Evolutionary conservation across 2,113 vertebrate species (phyloP).

Genomic region (Rhegmatorhina hoffmannsi): DNA sequence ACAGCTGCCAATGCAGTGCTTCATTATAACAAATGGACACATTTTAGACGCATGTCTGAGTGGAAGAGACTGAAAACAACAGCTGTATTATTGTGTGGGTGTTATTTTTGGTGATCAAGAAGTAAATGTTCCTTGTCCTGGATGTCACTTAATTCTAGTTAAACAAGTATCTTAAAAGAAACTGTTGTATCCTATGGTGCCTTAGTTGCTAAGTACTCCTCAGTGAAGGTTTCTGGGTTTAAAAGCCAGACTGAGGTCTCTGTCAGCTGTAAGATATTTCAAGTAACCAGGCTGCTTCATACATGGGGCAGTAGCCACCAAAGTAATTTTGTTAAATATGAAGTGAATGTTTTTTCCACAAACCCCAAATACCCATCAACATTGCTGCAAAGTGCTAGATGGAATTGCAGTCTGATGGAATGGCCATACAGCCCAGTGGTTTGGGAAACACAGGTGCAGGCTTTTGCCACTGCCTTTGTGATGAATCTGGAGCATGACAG

Average conservation of each 20-base stretch:
- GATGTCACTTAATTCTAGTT: background rate
- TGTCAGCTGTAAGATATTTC: background rate
- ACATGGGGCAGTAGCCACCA: background rate
- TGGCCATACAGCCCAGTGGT: too few species aligned
- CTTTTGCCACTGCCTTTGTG: accelerated
- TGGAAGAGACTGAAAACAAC: background rate
- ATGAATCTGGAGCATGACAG: background rate
- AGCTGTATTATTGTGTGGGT: background rate
- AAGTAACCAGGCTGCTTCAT: background rate
- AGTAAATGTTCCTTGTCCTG: background rate
- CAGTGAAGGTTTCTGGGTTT: background rate
- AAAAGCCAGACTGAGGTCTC: background rate
- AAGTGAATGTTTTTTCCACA: background rate
- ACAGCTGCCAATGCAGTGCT: background rate
- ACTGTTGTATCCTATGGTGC: background rate
- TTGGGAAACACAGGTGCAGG: accelerated
- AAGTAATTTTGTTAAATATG: background rate
- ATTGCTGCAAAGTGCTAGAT: background rate
- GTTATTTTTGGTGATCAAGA: background rate
- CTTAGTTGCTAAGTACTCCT: background rate
- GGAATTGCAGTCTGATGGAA: background rate
- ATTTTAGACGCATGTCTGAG: background rate
- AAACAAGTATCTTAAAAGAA: background rate
- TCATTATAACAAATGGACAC: background rate
- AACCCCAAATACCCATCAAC: background rate